Percentiles rank a stretch among this genome's conserved stretches.
phyloP scores from a whole-genome alignment of 2,888 invertebrate species.

The Sinohyriopsis cumingii region DNA sequence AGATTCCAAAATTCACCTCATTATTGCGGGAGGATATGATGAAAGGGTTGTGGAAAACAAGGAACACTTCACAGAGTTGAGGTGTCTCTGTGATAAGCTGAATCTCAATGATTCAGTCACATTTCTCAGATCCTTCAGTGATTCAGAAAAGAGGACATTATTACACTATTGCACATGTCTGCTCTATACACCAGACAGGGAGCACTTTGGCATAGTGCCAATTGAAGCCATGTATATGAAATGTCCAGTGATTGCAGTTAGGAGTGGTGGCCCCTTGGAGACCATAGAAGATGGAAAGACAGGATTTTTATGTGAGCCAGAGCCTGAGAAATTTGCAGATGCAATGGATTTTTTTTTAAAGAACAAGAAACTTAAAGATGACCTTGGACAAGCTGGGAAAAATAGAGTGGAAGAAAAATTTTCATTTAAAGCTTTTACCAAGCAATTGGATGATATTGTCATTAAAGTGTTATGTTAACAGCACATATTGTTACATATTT shows the following conservation, averaged over 20 bases:
- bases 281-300: conserved; percentile 78
- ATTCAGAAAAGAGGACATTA: conserved; percentile 86
- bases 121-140: conserved; percentile 90
- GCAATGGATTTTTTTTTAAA: conserved; percentile 83
- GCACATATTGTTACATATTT: no score
- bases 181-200: conserved; percentile 95
- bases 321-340: conserved; percentile 81
- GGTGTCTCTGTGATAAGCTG: conserved; percentile 77
- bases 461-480: conserved; percentile 24
- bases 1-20: conserved; percentile 79
- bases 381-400: conserved; percentile 83
- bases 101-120: conserved; percentile 79
- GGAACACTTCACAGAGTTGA: conserved; percentile 86
- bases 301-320: conserved; percentile 74
- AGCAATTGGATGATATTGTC: conserved; percentile 59
- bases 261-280: conserved; percentile 96
- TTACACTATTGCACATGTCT: conserved; percentile 85
- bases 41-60: conserved; percentile 89
- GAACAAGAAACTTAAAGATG: conserved; percentile 77
- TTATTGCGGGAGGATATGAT: conserved; percentile 98
- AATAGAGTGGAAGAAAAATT: conserved; percentile 85
- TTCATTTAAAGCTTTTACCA: conserved; percentile 85
- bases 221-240: conserved; percentile 96
- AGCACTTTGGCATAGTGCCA: conserved; percentile 99
- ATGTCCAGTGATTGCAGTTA: conserved; percentile 95